Base-by-base conservation (phyloP, 2,113 vertebrate species). In the Aptenodytes forsteri region DNA sequence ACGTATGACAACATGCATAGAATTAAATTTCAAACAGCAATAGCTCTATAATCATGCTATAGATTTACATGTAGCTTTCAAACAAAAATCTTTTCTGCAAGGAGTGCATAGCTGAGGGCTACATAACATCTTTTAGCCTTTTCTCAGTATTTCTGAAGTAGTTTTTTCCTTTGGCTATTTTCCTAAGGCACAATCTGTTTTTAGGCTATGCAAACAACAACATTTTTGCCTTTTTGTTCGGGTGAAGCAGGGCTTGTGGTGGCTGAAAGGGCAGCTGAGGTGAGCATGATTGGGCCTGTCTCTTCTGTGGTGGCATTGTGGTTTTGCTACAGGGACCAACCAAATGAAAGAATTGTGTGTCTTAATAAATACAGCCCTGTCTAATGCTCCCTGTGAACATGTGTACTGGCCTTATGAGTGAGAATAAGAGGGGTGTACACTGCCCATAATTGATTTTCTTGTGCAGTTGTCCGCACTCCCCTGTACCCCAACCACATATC, bases 331-430 rank as follows among this genome's bases (percentile, higher is more conserved):
- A 69, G 87, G 83, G 22, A 83, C 36, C 65, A 96, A 47, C 11
- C 86, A 97, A 97, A 97, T 93, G 29, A 91, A 97, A 89, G 72
- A 86, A 91, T 78, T 96, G 83, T 94, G 79, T 95, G 66, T 77
- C 56, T 96, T 92, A 96, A 93, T 97, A 97, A 98, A 98, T 94
- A 88, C 65, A 89, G 44, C 32, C 80, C 82, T 95, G 83, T 85
- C 86, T 59, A 97, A 91, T 34, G 11, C 21, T 97, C 82, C 46
- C 86, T 72, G 61, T 83, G 85, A 97, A 95, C 82, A 94, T 93
- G 84, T 72, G 89, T 92, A 81, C 83, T 66, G 38, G 46, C 70
- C 11, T 56, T 83, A 87, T 84, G 67, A 70, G 38, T 36, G 76
- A 52, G 69, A 95, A 97, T 91, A 97, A 96, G 96, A 96, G 55